A percentile compares a stretch with the other conserved stretches of the same genome.
These are phyloP conservation scores for Hermaeophaga mercurialis DNA, from an alignment of 2,888 invertebrate species.

Conservation along the genomic window DNA sequence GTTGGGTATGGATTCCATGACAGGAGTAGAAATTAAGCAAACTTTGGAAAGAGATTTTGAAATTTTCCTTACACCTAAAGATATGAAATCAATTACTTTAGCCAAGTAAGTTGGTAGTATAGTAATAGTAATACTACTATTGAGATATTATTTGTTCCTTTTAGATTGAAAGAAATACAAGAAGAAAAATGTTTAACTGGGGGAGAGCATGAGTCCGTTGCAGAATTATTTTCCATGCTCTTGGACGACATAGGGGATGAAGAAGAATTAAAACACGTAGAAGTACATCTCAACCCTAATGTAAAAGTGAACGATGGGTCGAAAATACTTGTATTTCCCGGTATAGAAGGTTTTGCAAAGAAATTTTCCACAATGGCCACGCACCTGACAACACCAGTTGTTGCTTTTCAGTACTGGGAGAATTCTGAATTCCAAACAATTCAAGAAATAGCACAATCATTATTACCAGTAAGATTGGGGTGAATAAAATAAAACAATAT, in stretches of 20 bases:
- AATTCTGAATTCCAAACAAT: constrained; percentile 58
- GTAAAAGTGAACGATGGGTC: constrained; percentile 36
- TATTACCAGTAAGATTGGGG: constrained; percentile 65
- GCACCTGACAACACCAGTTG: constrained; percentile 60
- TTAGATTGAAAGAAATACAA: constrained; percentile 62
- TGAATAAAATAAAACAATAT: constrained; percentile 30
- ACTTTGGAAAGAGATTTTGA: constrained; percentile 88
- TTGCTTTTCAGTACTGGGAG: constrained; percentile 62
- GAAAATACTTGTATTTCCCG: constrained; percentile 67
- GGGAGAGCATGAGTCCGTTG: constrained; percentile 59
- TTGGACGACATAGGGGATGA: constrained; percentile 61
- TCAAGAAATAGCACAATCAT: constrained; percentile 59
- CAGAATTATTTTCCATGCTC: background rate
- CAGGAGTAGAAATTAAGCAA: constrained; percentile 96
- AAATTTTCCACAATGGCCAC: constrained; percentile 61
- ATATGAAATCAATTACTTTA: constrained; percentile 81
- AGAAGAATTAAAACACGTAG: background rate
- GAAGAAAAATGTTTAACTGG: constrained; percentile 61
- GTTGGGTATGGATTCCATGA: constrained; percentile 95
- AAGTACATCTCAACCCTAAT: constrained; percentile 12
- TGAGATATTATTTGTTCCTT: constrained; percentile 7
- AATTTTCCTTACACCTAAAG: constrained; percentile 82
- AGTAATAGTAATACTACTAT: too few relatives aligned
- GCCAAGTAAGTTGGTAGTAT: too few relatives aligned
- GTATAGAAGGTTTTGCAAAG: constrained; percentile 70